phyloP scores from a whole-genome alignment of 92 coral and sea anemone genomes.

The Parazoanthus atlanticus region DNA sequence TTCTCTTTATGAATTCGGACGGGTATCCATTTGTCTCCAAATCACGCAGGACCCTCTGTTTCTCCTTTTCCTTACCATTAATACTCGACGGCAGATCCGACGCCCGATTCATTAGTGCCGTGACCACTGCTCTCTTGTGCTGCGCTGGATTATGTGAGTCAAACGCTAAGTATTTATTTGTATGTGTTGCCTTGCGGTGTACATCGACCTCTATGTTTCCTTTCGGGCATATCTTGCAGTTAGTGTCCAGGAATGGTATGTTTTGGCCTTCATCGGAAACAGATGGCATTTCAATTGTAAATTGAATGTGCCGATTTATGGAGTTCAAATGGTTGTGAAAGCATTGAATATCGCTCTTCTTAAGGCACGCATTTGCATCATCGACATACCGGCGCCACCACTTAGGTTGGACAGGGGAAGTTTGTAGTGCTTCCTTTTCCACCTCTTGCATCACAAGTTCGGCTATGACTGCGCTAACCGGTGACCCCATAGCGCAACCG shows the following conservation, averaged over 20 bases:
- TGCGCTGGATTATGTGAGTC: constrained; percentile 45
- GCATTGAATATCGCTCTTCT: neutral
- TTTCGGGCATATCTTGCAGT: neutral
- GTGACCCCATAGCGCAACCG: too few species aligned
- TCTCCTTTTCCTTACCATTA: constrained; percentile 1
- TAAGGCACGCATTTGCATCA: constrained; percentile 24
- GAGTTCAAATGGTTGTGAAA: constrained; percentile 29
- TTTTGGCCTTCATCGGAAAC: neutral
- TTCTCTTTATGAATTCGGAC: neutral
- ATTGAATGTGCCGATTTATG: constrained; percentile 26
- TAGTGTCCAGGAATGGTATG: neutral
- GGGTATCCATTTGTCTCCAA: neutral
- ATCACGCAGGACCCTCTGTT: neutral
- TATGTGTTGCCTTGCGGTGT: too few species aligned
- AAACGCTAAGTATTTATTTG: too few species aligned
- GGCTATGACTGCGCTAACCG: constrained; percentile 29
- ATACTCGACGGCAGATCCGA: too few species aligned
- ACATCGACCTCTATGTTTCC: neutral
- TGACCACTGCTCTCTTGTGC: constrained; percentile 37
- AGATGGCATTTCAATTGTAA: constrained; percentile 27
- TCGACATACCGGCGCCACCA: constrained; percentile 41
- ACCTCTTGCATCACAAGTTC: constrained; percentile 39
- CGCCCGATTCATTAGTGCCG: neutral
- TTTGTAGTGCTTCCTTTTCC: neutral
- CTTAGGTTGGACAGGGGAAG: constrained; percentile 17